phyloP scores from a whole-genome alignment of 2,888 invertebrate species.

The Calliopum simillimum region DNA sequence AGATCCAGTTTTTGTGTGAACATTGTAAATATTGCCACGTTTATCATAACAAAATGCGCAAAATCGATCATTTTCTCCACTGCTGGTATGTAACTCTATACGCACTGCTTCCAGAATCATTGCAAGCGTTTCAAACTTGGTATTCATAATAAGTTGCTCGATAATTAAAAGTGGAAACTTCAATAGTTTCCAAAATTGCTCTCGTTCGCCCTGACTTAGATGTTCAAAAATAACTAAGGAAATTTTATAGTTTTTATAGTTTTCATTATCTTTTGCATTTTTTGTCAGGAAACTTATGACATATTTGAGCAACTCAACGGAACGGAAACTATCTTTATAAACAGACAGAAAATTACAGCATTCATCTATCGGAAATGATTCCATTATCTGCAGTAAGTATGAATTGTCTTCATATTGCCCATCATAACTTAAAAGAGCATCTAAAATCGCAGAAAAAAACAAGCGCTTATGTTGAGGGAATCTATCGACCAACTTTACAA shows the following conservation, averaged over 20 bases:
- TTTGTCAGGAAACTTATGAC: constrained; percentile 73
- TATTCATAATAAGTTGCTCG: constrained; percentile 90
- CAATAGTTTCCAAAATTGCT: constrained; percentile 74
- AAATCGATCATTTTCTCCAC: constrained; percentile 39
- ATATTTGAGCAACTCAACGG: constrained; percentile 74
- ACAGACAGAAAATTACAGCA: constrained; percentile 74
- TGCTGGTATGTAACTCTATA: constrained; percentile 52
- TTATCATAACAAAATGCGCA: constrained; percentile 64
- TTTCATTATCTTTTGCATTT: constrained; percentile 43
- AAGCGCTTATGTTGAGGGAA: constrained; percentile 62
- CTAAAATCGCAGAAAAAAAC: constrained; percentile 56
- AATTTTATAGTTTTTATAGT: constrained; percentile 74
- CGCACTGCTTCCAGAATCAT: constrained; percentile 73
- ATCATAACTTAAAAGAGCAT: constrained; percentile 54
- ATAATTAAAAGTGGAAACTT: constrained; percentile 81
- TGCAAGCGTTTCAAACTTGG: constrained; percentile 76
- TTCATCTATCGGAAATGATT: constrained; percentile 72
- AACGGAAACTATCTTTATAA: constrained; percentile 74
- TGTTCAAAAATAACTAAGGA: constrained; percentile 77
- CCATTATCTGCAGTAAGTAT: constrained; percentile 70
- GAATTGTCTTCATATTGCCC: constrained; percentile 54
- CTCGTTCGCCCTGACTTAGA: constrained; percentile 71
- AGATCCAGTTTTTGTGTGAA: constrained; percentile 46
- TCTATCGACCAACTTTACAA: constrained; percentile 66
- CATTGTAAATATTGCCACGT: constrained; percentile 60